phyloP scores from a whole-genome alignment of 2,797 vertebrate species.

The Phrynocephalus forsythii region DNA sequence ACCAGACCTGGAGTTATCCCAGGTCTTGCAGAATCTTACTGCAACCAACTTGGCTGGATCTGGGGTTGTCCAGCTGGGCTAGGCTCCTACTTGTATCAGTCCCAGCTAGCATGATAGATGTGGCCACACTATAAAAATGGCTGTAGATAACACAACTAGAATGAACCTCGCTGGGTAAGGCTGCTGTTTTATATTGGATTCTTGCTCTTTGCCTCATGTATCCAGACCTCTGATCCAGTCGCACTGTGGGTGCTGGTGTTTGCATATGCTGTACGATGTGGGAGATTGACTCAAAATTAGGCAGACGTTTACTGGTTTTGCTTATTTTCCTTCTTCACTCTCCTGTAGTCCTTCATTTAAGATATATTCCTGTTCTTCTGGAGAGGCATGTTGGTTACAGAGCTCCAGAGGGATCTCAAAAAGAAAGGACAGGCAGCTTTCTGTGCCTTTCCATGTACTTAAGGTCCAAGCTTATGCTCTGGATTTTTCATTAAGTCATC shows the following conservation, averaged over 20 bases:
- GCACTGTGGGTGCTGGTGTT: no score
- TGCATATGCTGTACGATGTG: neutral
- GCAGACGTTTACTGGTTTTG: neutral
- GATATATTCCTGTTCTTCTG: neutral
- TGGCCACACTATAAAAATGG: no score
- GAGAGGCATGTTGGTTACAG: neutral
- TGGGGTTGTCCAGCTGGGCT: neutral
- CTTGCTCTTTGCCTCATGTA: neutral
- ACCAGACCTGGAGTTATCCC: neutral
- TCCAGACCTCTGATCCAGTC: neutral
- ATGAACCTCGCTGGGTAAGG: neutral
- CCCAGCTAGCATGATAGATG: neutral
- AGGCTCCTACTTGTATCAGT: neutral
- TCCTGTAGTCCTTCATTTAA: neutral
- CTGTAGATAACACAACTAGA: neutral
- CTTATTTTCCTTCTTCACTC: neutral
- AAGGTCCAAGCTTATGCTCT: neutral
- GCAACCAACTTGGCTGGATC: neutral
- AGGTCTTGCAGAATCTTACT: neutral
- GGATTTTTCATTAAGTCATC: conserved; percentile 7
- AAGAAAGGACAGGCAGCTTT: neutral
- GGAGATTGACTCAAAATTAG: neutral
- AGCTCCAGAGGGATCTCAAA: neutral
- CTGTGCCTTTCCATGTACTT: neutral
- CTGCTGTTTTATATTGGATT: neutral